phyloP scores from a whole-genome alignment of 2,113 vertebrate genomes.

The Macquaria ambigua region DNA sequence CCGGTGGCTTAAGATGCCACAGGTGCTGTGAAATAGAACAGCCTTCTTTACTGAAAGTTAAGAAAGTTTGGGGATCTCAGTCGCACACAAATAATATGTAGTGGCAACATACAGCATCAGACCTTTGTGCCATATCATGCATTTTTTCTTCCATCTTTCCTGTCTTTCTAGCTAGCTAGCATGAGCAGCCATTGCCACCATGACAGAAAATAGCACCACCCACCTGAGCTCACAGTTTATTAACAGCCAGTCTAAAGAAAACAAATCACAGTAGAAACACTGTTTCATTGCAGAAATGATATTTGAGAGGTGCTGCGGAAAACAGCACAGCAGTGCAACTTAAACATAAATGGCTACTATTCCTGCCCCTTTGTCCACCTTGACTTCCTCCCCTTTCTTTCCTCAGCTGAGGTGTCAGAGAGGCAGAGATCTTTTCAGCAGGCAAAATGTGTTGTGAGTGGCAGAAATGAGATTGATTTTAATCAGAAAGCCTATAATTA shows the following conservation, averaged over 20 bases:
- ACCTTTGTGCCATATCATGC: background rate
- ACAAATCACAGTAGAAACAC: background rate
- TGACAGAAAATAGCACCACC: background rate
- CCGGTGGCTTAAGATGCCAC: background rate
- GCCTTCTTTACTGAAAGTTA: too few species aligned
- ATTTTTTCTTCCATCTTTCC: background rate
- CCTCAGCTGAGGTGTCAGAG: slow-evolving; percentile 38
- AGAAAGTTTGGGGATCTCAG: background rate
- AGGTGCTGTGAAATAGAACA: background rate
- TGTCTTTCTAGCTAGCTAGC: background rate
- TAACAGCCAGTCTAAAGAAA: background rate
- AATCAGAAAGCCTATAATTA: slow-evolving; percentile 80
- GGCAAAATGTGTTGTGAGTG: slow-evolving; percentile 70
- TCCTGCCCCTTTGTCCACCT: slow-evolving; percentile 41
- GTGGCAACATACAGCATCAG: too few species aligned
- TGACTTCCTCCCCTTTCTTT: slow-evolving; percentile 39
- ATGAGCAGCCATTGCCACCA: background rate
- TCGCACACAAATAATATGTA: background rate
- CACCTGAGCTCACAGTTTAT: background rate
- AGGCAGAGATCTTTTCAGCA: slow-evolving; percentile 61
- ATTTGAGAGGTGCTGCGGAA: background rate
- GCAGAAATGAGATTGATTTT: slow-evolving; percentile 80
- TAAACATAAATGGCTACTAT: slow-evolving; percentile 6
- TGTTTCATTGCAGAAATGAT: slow-evolving; percentile 10
- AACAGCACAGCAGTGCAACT: slow-evolving; percentile 11